Percentiles rank a stretch among this genome's conserved stretches.
These are phyloP conservation scores for Callorhinus ursinus DNA, from an alignment of 2,113 vertebrate species.

Conservation along the genomic window DNA sequence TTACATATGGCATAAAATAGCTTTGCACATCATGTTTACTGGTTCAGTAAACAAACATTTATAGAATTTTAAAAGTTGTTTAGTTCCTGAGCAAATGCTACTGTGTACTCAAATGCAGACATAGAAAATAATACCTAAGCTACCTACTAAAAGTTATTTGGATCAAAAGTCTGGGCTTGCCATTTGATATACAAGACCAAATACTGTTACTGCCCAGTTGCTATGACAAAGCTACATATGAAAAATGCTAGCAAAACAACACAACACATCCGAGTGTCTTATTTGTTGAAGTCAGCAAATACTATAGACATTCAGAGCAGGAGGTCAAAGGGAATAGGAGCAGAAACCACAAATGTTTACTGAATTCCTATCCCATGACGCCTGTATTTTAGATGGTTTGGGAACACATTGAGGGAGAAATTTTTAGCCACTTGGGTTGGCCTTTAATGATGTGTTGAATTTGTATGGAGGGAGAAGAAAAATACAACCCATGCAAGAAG, in stretches of 20 bases:
- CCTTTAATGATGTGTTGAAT: neutral
- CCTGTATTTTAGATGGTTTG: neutral
- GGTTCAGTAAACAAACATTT: neutral
- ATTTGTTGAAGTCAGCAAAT: neutral
- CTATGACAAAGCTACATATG: neutral
- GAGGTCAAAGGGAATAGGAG: neutral
- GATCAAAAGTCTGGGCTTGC: neutral
- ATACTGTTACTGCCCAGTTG: neutral
- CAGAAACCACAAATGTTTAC: neutral
- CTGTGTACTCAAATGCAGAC: neutral
- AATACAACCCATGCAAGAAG: neutral
- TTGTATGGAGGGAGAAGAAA: neutral
- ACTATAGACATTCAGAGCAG: neutral
- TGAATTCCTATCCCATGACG: neutral
- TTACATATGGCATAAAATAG: neutral
- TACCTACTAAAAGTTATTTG: neutral
- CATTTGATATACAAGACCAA: neutral
- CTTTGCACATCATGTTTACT: neutral
- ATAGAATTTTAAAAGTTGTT: neutral
- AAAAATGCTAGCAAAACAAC: neutral
- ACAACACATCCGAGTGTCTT: neutral
- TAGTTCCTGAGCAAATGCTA: neutral
- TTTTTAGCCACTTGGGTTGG: neutral
- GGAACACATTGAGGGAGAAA: neutral
- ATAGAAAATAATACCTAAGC: neutral